Percentiles rank a stretch among this genome's conserved stretches.
Conservation (phyloP, 2,888 invertebrate genomes). For the Eudemis profundana region DNA sequence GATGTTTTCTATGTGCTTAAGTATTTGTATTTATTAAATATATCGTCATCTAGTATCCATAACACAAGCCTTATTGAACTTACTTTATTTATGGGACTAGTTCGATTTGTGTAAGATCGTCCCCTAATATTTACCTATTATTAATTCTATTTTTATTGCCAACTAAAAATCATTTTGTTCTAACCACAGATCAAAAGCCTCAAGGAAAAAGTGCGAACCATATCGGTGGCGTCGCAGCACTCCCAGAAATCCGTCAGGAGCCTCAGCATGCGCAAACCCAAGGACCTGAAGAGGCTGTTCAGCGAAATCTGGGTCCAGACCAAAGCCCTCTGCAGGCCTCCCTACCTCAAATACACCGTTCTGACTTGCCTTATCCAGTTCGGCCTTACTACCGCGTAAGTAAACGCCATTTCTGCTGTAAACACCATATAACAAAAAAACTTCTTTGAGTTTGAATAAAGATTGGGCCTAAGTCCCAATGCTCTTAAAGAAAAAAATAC, state of each 20-base stretch:
- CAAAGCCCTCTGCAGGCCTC: slow-evolving; percentile 89
- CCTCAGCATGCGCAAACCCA: slow-evolving; percentile 89
- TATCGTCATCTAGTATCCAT: too few species aligned
- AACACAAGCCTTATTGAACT: too few species aligned
- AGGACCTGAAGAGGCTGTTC: slow-evolving; percentile 88
- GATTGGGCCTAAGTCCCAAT: too few species aligned
- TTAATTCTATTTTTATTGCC: too few species aligned
- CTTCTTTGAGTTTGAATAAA: too few species aligned
- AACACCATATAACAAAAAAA: too few species aligned
- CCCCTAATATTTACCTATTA: too few species aligned
- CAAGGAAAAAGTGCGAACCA: slow-evolving; percentile 87
- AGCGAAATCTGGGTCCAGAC: slow-evolving; percentile 91
- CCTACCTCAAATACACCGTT: slow-evolving; percentile 90
- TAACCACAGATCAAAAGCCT: slow-evolving; percentile 87
- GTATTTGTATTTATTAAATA: too few species aligned
- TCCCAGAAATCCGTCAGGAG: slow-evolving; percentile 88
- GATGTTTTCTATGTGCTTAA: too few species aligned
- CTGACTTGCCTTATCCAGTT: slow-evolving; percentile 93
- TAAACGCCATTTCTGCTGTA: not conserved
- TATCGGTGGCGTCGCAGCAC: slow-evolving; percentile 87
- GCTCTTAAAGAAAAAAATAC: too few species aligned
- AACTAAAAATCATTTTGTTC: not conserved
- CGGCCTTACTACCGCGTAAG: slow-evolving; percentile 90
- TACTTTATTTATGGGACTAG: too few species aligned
- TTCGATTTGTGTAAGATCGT: too few species aligned